A percentile compares a stretch with the other conserved stretches of the same genome.
Evolutionary conservation across 2,797 vertebrate species (phyloP).

Genomic region (Scarus forsteni): DNA sequence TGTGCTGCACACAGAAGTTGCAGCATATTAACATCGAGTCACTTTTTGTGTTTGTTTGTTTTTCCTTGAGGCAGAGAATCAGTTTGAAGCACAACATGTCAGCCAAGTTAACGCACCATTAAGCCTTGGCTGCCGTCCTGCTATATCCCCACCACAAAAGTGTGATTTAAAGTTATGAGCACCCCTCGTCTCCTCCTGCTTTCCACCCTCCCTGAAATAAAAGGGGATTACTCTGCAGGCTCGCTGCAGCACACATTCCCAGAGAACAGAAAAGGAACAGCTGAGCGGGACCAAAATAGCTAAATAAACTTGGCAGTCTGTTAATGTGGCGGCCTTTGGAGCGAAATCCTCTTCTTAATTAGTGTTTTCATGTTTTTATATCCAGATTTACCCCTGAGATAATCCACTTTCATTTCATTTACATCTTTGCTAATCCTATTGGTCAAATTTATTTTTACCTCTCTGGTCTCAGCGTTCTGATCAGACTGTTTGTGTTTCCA

Average conservation of each 20-base stretch:
- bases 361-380: conserved; percentile 50
- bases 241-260: conserved; percentile 64
- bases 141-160: conserved; percentile 55
- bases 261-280: conserved; percentile 74
- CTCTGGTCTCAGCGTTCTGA: background rate
- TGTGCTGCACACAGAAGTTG: too few relatives aligned
- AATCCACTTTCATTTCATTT: conserved; percentile 50
- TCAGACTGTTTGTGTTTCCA: conserved; percentile 56
- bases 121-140: conserved; percentile 36
- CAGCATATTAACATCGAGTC: background rate
- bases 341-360: conserved; percentile 39
- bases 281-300: conserved; percentile 81
- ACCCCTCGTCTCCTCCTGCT: conserved; percentile 43
- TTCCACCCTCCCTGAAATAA: conserved; percentile 43
- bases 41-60: background rate
- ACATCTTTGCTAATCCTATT: conserved; percentile 25
- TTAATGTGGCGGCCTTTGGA: conserved; percentile 22
- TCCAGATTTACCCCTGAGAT: conserved; percentile 45
- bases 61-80: background rate
- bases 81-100: background rate
- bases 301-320: conserved; percentile 71
- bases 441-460: conserved; percentile 32
- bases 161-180: conserved; percentile 46
- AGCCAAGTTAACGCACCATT: conserved; percentile 31
- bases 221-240: conserved; percentile 62